These are phyloP conservation scores for Dusona sp. DNA, from an alignment of 2,888 invertebrate species.

Conservation along the genomic window DNA sequence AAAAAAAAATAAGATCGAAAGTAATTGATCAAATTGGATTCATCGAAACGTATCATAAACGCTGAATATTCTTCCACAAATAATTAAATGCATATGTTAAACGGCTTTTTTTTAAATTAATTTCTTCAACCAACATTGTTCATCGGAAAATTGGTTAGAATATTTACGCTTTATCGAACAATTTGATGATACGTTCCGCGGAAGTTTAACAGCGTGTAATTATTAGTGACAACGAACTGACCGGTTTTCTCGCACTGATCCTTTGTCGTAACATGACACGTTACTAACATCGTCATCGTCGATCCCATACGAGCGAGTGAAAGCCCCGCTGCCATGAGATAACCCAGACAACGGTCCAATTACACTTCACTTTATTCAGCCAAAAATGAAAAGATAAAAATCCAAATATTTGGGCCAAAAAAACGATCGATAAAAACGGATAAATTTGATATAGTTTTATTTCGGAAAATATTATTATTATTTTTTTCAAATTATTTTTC, in stretches of 20 bases:
- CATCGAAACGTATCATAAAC: not conserved
- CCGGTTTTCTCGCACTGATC: conserved; percentile 32
- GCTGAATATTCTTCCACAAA: not conserved
- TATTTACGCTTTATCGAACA: not conserved
- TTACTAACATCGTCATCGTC: conserved; percentile 35
- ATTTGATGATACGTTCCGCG: conserved; percentile 9
- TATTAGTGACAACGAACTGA: conserved; percentile 55
- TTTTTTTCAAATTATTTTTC: not conserved
- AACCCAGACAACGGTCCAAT: conserved; percentile 40
- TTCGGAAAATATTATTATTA: not conserved
- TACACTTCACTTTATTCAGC: conserved; percentile 14
- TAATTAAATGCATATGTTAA: not conserved
- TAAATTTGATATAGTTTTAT: not conserved
- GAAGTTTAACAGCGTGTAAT: conserved; percentile 30
- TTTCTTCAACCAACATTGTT: not conserved
- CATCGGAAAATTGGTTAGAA: not conserved
- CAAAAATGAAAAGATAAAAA: not conserved
- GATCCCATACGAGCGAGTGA: conserved; percentile 44
- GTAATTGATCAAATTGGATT: not conserved
- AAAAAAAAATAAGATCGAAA: not conserved
- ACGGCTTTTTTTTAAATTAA: not conserved
- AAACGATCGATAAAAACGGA: not conserved
- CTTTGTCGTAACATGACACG: conserved; percentile 57
- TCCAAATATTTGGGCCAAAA: not conserved
- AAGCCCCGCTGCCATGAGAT: conserved; percentile 39